Percentiles rank a stretch among this genome's conserved stretches.
These are phyloP conservation scores for Pipa parva DNA, from an alignment of 2,113 vertebrate species.

Conservation along the genomic window DNA sequence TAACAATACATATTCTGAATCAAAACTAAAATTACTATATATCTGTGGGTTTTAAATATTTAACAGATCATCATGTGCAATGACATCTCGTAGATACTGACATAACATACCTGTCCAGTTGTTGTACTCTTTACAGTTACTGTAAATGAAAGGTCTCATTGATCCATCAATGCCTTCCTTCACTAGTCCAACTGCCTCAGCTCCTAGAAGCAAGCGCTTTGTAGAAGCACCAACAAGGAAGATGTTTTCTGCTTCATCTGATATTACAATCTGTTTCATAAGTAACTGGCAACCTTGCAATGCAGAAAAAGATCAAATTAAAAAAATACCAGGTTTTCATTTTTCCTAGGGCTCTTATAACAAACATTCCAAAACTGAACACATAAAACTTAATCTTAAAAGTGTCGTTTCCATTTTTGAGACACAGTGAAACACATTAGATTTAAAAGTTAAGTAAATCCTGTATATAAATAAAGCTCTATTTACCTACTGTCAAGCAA, in stretches of 20 bases:
- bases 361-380: background rate
- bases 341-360: background rate
- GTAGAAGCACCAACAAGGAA: slow-evolving; percentile 80
- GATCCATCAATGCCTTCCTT: slow-evolving; percentile 84
- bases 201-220: slow-evolving; percentile 76
- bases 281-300: slow-evolving; percentile 81
- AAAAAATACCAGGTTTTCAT: background rate
- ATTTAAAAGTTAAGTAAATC: too few relatives aligned
- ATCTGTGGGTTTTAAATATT: too few relatives aligned
- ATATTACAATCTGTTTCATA: slow-evolving; percentile 67
- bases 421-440: too few relatives aligned
- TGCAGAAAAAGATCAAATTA: background rate
- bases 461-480: too few relatives aligned
- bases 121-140: slow-evolving; percentile 78
- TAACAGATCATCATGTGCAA: too few relatives aligned
- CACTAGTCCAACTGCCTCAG: slow-evolving; percentile 84
- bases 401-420: too few relatives aligned
- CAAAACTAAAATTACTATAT: too few relatives aligned
- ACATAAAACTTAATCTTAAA: too few relatives aligned
- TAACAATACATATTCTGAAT: too few relatives aligned
- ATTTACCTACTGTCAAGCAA: too few relatives aligned
- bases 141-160: slow-evolving; percentile 83
- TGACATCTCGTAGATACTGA: too few relatives aligned
- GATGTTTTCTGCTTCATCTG: slow-evolving; percentile 61
- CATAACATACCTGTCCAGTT: slow-evolving; percentile 79